Evolutionary conservation across 2,888 invertebrate genomes (phyloP).

Genomic region (Drosophila nigricruria): DNA sequence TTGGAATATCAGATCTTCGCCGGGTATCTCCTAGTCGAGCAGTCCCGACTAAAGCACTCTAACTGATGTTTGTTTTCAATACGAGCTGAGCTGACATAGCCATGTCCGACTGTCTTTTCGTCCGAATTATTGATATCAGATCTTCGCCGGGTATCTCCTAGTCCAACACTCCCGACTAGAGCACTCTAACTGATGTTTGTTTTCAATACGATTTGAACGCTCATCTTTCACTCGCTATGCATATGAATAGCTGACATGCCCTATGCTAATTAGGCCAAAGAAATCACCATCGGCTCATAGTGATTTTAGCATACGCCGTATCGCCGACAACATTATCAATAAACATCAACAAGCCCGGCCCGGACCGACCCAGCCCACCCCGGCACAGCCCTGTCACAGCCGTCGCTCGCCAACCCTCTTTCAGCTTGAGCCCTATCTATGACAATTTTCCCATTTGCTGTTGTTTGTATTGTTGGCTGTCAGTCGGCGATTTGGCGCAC

Average conservation of each 20-base stretch:
- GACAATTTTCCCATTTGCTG: slow-evolving; percentile 11
- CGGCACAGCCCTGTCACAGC: background rate
- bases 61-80: no score
- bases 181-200: background rate
- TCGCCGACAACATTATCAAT: slow-evolving; percentile 1
- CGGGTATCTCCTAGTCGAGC: no score
- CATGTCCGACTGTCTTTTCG: no score
- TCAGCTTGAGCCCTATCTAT: background rate
- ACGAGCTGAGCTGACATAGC: background rate
- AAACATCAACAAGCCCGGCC: background rate
- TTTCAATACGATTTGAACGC: background rate
- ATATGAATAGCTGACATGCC: slow-evolving; percentile 29
- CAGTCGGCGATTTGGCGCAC: slow-evolving; percentile 59
- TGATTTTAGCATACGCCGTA: slow-evolving; percentile 22
- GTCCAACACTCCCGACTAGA: background rate
- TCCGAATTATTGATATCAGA: no score
- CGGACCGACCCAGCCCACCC: background rate
- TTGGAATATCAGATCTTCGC: no score
- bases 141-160: background rate
- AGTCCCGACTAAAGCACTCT: no score
- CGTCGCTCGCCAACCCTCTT: slow-evolving; percentile 14
- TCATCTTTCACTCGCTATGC: slow-evolving; percentile 40
- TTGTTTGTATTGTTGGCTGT: slow-evolving; percentile 74
- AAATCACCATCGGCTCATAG: slow-evolving; percentile 23
- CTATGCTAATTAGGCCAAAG: slow-evolving; percentile 28